Conservation (phyloP, 2,888 invertebrate genomes). For the Onchidella celtica region DNA sequence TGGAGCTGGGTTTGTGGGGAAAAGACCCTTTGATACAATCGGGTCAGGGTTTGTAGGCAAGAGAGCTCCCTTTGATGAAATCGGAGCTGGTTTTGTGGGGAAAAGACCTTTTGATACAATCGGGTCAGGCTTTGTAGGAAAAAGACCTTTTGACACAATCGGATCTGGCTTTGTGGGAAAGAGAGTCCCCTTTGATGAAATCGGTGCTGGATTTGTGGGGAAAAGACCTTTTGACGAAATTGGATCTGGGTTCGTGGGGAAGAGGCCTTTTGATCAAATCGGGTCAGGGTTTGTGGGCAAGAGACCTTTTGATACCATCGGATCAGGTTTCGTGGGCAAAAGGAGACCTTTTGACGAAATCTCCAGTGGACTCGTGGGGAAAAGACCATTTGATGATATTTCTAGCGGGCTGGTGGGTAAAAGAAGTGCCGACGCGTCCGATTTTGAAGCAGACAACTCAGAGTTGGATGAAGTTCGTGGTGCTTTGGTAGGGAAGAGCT, state of each 20-base stretch:
- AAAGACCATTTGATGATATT: slow-evolving; percentile 40
- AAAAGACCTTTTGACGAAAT: slow-evolving; percentile 50
- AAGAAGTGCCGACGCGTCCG: background rate
- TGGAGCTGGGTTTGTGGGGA: slow-evolving; percentile 44
- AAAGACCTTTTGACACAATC: slow-evolving; percentile 34
- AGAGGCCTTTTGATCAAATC: slow-evolving; percentile 38
- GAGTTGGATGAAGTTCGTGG: background rate
- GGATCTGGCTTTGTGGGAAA: slow-evolving; percentile 52
- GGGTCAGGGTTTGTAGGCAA: slow-evolving; percentile 54
- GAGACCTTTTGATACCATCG: slow-evolving; percentile 46
- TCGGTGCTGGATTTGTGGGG: slow-evolving; percentile 32
- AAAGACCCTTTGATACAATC: slow-evolving; percentile 45
- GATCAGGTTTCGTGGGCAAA: slow-evolving; percentile 49
- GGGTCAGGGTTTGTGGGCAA: slow-evolving; percentile 37
- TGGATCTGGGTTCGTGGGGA: slow-evolving; percentile 52
- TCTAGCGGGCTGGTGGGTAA: background rate
- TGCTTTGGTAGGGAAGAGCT: background rate
- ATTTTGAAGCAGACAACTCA: background rate
- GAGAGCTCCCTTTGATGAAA: slow-evolving; percentile 35
- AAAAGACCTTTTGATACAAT: slow-evolving; percentile 47
- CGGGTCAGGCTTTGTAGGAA: slow-evolving; percentile 45
- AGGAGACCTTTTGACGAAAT: slow-evolving; percentile 50
- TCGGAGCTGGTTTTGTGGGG: slow-evolving; percentile 28
- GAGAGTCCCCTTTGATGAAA: slow-evolving; percentile 23
- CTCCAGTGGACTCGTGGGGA: slow-evolving; percentile 50